Conservation (phyloP, 1,140 invertebrate genomes). For the Drosophila lacteicornis region DNA sequence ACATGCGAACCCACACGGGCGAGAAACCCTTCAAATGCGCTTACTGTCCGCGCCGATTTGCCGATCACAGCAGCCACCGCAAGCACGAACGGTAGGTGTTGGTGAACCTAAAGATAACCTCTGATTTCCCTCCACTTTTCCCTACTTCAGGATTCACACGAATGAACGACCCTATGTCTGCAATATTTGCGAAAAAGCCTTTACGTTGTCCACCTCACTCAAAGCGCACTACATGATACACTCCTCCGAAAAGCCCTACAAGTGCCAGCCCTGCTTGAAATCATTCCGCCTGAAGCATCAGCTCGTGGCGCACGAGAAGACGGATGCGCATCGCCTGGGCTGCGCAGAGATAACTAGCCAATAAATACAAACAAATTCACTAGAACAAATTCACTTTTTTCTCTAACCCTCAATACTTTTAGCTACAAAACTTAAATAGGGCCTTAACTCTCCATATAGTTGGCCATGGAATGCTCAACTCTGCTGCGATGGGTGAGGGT, state of each 20-base stretch:
- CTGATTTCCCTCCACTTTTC: neutral
- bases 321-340: conserved; percentile 54
- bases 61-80: conserved; percentile 71
- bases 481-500: conserved; percentile 71
- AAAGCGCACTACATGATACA: conserved; percentile 66
- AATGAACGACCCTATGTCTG: conserved; percentile 87
- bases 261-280: conserved; percentile 66
- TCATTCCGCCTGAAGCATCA: conserved; percentile 75
- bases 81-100: conserved; percentile 77
- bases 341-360: neutral
- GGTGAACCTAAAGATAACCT: neutral
- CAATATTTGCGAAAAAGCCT: conserved; percentile 86
- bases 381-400: neutral
- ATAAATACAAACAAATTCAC: neutral
- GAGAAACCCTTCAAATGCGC: conserved; percentile 73
- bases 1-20: conserved; percentile 79
- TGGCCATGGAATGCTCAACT: conserved; percentile 37
- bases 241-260: conserved; percentile 66
- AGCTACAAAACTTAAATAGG: neutral
- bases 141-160: conserved; percentile 85
- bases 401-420: conserved; percentile 7
- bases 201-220: conserved; percentile 85
- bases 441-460: conserved; percentile 10
- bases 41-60: conserved; percentile 66
- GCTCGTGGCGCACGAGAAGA: conserved; percentile 67